phyloP scores from a whole-genome alignment of 2,888 invertebrate genomes.

The Pocota personata region DNA sequence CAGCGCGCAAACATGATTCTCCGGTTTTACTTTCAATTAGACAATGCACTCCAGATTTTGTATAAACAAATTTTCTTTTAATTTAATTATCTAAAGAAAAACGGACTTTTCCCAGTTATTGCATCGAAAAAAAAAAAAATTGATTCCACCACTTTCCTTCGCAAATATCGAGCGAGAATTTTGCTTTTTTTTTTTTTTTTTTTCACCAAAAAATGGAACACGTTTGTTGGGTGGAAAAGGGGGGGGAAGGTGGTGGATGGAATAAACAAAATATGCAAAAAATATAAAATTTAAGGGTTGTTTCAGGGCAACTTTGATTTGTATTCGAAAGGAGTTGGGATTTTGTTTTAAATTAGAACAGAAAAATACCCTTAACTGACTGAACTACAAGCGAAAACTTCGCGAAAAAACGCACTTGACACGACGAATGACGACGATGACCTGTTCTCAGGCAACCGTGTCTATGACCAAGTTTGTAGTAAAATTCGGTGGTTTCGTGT shows the following conservation, averaged over 20 bases:
- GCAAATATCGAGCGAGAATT: conserved; percentile 52
- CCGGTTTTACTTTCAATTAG: conserved; percentile 41
- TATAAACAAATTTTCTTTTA: neutral
- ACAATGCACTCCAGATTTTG: neutral
- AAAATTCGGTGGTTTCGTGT: conserved; percentile 45
- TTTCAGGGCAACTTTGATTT: neutral
- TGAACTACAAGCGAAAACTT: neutral
- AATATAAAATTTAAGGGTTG: conserved; percentile 20
- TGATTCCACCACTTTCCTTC: conserved; percentile 9
- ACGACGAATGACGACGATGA: conserved; percentile 60
- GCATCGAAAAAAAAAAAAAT: neutral
- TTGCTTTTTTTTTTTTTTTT: conserved; percentile 24
- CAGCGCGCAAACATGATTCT: conserved; percentile 51
- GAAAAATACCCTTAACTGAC: neutral
- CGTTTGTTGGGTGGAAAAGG: neutral
- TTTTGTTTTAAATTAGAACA: neutral
- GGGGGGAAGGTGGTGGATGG: neutral
- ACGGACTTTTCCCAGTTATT: neutral
- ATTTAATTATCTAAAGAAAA: neutral
- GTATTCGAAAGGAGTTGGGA: neutral
- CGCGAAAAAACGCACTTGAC: conserved; percentile 41
- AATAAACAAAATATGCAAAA: neutral
- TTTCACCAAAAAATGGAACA: conserved; percentile 21
- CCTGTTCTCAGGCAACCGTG: conserved; percentile 45
- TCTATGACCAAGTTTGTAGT: conserved; percentile 34